These are phyloP conservation scores for Bettongia penicillata DNA, from an alignment of 2,113 vertebrate species.

Conservation along the genomic window DNA sequence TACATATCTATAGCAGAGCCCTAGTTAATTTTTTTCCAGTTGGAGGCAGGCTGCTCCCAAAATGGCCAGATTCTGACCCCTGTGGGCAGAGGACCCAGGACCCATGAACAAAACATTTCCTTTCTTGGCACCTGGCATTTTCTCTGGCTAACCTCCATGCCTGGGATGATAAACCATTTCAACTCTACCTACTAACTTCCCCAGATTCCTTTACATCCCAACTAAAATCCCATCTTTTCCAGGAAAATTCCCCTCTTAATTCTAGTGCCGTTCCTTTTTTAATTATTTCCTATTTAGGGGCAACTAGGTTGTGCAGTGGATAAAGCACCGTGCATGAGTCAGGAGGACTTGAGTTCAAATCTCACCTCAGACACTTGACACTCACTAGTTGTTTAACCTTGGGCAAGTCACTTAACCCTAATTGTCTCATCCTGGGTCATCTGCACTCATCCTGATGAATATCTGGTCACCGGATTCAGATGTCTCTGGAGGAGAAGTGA, in stretches of 20 bases:
- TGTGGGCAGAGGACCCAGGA: not conserved
- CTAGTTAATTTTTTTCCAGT: not conserved
- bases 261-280: not conserved
- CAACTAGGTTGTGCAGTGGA: no score
- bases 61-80: not conserved
- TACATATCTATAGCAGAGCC: not conserved
- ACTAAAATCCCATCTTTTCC: not conserved
- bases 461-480: no score
- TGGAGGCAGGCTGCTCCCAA: not conserved
- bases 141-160: no score
- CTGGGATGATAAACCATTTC: not conserved
- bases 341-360: no score
- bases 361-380: no score
- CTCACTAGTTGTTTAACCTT: no score
- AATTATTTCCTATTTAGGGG: not conserved
- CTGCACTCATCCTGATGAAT: no score
- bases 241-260: not conserved
- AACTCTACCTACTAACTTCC: not conserved
- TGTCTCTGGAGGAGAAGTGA: no score
- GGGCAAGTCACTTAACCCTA: no score
- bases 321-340: no score
- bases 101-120: not conserved
- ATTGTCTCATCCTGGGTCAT: no score
- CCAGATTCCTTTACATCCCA: not conserved
- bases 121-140: not conserved